phyloP scores from a whole-genome alignment of 2,888 invertebrate genomes.

The Mechanitis mazaeus region DNA sequence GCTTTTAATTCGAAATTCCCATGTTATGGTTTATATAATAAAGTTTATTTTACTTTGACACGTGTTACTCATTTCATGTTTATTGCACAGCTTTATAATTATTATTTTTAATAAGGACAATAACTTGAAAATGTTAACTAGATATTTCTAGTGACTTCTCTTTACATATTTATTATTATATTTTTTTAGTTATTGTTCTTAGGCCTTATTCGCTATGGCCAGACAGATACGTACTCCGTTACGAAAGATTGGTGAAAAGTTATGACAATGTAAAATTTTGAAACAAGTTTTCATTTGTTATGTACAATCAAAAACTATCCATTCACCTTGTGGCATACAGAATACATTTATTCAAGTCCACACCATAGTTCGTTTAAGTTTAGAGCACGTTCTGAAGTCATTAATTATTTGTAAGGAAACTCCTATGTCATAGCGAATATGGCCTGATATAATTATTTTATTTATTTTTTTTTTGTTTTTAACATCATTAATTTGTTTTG shows the following conservation, averaged over 20 bases:
- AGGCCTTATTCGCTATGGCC: too few species aligned
- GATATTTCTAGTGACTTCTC: not conserved
- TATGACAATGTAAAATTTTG: too few species aligned
- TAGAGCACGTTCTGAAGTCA: too few species aligned
- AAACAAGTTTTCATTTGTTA: too few species aligned
- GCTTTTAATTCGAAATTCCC: conserved; percentile 1
- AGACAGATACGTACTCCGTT: too few species aligned
- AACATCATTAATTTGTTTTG: conserved; percentile 41
- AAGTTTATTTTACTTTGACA: conserved; percentile 14
- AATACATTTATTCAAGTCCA: too few species aligned
- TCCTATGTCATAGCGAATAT: too few species aligned
- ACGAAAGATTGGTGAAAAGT: too few species aligned
- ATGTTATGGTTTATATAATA: not conserved
- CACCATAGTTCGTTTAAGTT: too few species aligned
- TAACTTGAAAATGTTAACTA: conserved; percentile 8
- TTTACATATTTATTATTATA: not conserved
- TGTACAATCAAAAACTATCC: too few species aligned
- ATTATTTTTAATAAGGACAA: conserved; percentile 13
- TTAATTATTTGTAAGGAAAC: too few species aligned
- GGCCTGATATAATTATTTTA: conserved; percentile 9
- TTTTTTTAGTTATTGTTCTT: conserved; percentile 7
- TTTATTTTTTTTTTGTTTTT: conserved; percentile 32
- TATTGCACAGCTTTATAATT: conserved; percentile 14
- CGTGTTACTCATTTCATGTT: conserved; percentile 8
- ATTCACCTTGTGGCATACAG: too few species aligned